phyloP scores from a whole-genome alignment of 2,888 invertebrate genomes.

The Lasioglossum vierecki region DNA sequence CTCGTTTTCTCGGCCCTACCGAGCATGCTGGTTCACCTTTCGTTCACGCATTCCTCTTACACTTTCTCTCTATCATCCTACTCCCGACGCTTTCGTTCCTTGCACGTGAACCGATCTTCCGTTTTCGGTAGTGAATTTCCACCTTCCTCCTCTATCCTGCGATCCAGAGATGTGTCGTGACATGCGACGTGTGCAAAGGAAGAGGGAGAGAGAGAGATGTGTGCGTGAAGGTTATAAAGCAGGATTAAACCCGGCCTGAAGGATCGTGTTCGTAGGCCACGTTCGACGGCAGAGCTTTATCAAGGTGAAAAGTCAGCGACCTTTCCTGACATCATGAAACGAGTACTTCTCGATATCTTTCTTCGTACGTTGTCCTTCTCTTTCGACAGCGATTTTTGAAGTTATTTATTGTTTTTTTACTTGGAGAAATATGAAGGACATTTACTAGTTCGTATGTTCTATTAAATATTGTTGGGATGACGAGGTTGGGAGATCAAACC shows the following conservation, averaged over 20 bases:
- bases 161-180: conserved; percentile 19
- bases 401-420: neutral
- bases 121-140: conserved; percentile 44
- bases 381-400: neutral
- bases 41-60: conserved; percentile 8
- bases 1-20: neutral
- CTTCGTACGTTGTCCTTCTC: neutral
- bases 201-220: conserved; percentile 25
- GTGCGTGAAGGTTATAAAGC: conserved; percentile 78
- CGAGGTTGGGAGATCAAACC: no score
- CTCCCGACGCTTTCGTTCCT: conserved; percentile 49
- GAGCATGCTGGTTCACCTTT: neutral
- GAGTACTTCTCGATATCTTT: conserved; percentile 28
- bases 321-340: conserved; percentile 52
- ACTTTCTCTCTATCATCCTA: conserved; percentile 60
- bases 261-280: conserved; percentile 81
- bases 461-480: no score
- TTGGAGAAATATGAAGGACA: neutral
- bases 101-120: conserved; percentile 32
- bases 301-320: conserved; percentile 76
- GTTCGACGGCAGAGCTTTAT: conserved; percentile 77
- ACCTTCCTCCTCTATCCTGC: conserved; percentile 1
- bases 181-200: neutral
- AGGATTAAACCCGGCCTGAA: conserved; percentile 80
- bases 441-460: no score